Conservation (phyloP, 1,140 invertebrate genomes). For the Calephelis virginiensis region DNA sequence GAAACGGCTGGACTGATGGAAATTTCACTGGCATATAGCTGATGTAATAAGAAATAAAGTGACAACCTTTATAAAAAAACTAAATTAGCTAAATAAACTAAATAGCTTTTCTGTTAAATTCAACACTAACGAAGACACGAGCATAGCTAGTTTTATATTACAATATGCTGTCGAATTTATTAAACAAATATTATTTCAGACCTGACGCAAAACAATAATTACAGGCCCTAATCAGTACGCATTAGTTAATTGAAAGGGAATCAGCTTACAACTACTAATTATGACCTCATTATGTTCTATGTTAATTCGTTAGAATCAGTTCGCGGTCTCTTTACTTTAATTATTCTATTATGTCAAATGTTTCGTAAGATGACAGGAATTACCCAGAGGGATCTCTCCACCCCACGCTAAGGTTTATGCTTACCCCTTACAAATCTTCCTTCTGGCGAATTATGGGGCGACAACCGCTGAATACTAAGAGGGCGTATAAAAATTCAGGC, state of each 20-base stretch:
- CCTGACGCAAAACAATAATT: background rate
- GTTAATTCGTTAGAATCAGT: conserved; percentile 5
- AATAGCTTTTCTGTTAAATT: too few species aligned
- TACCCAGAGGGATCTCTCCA: conserved; percentile 14
- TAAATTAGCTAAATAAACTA: too few species aligned
- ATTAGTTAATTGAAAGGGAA: conserved; percentile 11
- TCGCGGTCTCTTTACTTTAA: conserved; percentile 11
- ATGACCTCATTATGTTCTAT: conserved; percentile 9
- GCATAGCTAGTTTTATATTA: too few species aligned
- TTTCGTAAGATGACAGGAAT: conserved; percentile 23
- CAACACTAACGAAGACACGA: too few species aligned
- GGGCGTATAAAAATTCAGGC: conserved; percentile 53
- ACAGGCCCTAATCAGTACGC: background rate
- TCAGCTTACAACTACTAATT: conserved; percentile 7
- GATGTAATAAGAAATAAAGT: too few species aligned
- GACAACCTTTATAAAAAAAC: too few species aligned
- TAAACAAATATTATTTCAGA: background rate
- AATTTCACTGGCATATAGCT: too few species aligned
- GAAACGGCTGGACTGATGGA: too few species aligned
- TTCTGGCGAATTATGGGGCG: conserved; percentile 54
- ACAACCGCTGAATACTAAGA: conserved; percentile 59
- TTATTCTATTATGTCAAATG: conserved; percentile 24
- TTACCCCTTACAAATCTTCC: conserved; percentile 46
- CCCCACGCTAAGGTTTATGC: conserved; percentile 33
- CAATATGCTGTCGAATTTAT: too few species aligned